These are phyloP conservation scores for Actinopyga echinites DNA, from an alignment of 53 echinoderm and acorn worm genomes.

Conservation along the genomic window DNA sequence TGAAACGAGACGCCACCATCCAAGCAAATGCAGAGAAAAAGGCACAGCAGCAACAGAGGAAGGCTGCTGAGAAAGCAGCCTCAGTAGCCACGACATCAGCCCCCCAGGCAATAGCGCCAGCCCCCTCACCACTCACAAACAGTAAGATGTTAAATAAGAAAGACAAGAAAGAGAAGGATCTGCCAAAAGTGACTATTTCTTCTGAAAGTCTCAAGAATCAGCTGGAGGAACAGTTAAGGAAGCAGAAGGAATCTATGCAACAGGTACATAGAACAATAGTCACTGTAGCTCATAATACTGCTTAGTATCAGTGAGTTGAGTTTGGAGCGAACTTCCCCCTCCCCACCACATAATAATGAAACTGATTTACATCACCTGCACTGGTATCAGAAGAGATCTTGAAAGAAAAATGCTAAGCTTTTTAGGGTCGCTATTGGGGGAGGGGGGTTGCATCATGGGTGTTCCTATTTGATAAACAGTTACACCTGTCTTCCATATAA, in stretches of 20 bases:
- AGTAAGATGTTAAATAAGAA: not conserved
- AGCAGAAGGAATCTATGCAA: conserved; percentile 41
- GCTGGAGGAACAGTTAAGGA: conserved; percentile 32
- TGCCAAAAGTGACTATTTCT: not conserved
- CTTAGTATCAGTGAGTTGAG: too few species aligned
- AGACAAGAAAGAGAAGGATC: conserved; percentile 12
- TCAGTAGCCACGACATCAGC: not conserved
- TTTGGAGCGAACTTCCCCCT: too few species aligned
- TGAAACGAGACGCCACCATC: conserved; percentile 55
- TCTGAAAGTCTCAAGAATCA: conserved; percentile 13
- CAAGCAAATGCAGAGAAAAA: conserved; percentile 52
- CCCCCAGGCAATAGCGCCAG: conserved; percentile 42
- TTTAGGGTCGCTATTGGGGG: too few species aligned
- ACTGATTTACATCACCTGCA: too few species aligned
- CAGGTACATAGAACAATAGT: not conserved
- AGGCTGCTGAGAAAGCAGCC: conserved; percentile 34
- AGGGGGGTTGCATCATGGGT: too few species aligned
- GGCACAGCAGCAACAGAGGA: conserved; percentile 42
- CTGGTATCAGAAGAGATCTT: too few species aligned
- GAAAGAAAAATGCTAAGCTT: too few species aligned
- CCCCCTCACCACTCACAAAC: conserved; percentile 44
- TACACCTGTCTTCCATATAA: too few species aligned
- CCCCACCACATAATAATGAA: too few species aligned
- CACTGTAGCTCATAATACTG: too few species aligned
- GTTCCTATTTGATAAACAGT: too few species aligned